Evolutionary conservation across 1,140 invertebrate genomes (phyloP).

Genomic region (Tetranychus cinnabarinus): DNA sequence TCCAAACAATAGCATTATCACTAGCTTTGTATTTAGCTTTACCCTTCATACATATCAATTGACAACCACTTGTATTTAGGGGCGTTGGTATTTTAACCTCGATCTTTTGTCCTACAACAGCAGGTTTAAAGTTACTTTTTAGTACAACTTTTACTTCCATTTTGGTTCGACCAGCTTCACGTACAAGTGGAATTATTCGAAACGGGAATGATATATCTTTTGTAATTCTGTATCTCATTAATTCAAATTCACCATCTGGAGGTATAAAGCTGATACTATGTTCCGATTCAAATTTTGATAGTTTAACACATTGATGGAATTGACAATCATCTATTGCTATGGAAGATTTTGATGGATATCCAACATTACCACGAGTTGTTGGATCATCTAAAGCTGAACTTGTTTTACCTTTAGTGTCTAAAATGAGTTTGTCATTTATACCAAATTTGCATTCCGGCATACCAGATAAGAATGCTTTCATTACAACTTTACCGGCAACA

Average conservation of each 20-base stretch:
- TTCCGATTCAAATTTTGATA: slow-evolving; percentile 98
- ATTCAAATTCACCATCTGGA: slow-evolving; percentile 83
- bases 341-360: slow-evolving; percentile 52
- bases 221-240: slow-evolving; percentile 38
- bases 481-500: slow-evolving; percentile 96
- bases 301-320: slow-evolving; percentile 98
- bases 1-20: slow-evolving; percentile 99
- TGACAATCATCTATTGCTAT: slow-evolving; percentile 98
- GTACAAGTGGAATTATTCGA: slow-evolving; percentile 89
- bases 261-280: slow-evolving; percentile 99
- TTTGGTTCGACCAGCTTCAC: slow-evolving; percentile 91
- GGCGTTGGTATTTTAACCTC: slow-evolving; percentile 91
- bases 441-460: slow-evolving; percentile 99
- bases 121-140: slow-evolving; percentile 99
- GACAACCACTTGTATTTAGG: slow-evolving; percentile 92
- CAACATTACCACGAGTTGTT: slow-evolving; percentile 25
- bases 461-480: slow-evolving; percentile 98
- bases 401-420: slow-evolving; percentile 82
- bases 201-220: slow-evolving; percentile 99
- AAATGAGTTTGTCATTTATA: slow-evolving; percentile 97
- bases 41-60: slow-evolving; percentile 94
- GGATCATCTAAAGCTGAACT: slow-evolving; percentile 40
- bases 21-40: slow-evolving; percentile 99
- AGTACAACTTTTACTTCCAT: slow-evolving; percentile 99
- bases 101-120: slow-evolving; percentile 91